Base-by-base conservation (phyloP, 2,113 vertebrate species). In the Epinephelus lanceolatus region DNA sequence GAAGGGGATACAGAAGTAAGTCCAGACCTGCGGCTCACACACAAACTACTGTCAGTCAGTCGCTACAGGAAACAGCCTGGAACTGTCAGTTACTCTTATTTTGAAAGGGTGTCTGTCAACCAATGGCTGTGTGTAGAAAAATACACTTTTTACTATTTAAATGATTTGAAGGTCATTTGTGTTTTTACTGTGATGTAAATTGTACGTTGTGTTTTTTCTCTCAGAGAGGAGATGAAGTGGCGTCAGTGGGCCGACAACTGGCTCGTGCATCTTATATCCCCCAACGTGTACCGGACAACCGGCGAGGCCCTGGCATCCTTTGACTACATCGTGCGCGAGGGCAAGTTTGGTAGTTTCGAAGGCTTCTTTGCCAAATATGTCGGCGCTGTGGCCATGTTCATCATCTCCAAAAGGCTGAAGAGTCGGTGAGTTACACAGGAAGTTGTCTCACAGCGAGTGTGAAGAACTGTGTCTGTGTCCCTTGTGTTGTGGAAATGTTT, bases 151-250 rank as follows among this genome's bases (percentile, higher is more conserved):
- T 3, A 4, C 30, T 3, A 1, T 17, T 0, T 40, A 33, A 23
- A 23, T n/a, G 2, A 23, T 13, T 1, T 55, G 33, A 6, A 51
- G 18, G 23, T 51, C 7, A 7, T 42, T 42, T 42, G 5, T 49
- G 13, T 49, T 17, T 51, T 18, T 51, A 5, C 27, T 53, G 8
- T n/a, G 47, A 42, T 40, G 14, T 18, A 27, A 71, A 27, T n/a
- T 70, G 12, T 42, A 10, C 30, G 37, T 56, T 71, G 55, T 13
- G 30, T 30, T 30, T 30, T 15, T 13, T 2, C 18, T 56, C 42
- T 0, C 94, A 99, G 98, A 83, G 98, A 99, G 84, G 98, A 99
- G 91, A 98, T 98, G 94, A 98, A 98, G 86, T 99, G 98, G 98
- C 96, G 98, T 25, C 93, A 96, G 83, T 99, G 98, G 98, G 96